Evolutionary conservation across 2,888 invertebrate species (phyloP), one percentile per base, ranked within the genome.

Genomic region (Chymomyza amoena): DNA sequence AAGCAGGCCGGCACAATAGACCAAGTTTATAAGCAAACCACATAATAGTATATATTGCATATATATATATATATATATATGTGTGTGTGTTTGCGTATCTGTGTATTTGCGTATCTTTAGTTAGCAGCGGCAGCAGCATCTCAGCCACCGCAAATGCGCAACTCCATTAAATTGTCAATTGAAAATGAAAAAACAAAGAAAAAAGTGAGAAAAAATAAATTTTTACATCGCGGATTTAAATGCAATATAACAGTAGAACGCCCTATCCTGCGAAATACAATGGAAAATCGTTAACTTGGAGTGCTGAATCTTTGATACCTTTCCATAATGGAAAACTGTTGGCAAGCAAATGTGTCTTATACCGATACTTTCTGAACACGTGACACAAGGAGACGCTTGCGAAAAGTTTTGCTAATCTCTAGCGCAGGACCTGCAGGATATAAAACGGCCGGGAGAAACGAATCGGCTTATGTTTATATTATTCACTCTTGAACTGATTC

Each of bases 81-180:
- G 39, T 45, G 10, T 13, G 39, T 45, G 39, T 45, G 39, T 45
- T 10, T 10, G 39, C 39, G 39, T 45, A 45, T 39, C 13, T 39
- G 6, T 39, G 39, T 39, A 9, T 45, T 2, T 10, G 39, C 39
- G 39, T 45, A 45, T 45, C 39, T 45, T 45, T 13, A 13, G 39
- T 45, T 45, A 45, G 39, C 77, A 71, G 75, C n/a, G n/a, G n/a
- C n/a, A n/a, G n/a, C 78, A 72, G 72, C 72, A 77, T 45, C 39
- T 45, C 39, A 13, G 39, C 39, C 13, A 45, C 45, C 61, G 18
- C 61, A 79, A 87, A 75, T 76, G 76, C 76, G 81, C 77, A 66
- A 76, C 80, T 83, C 87, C 79, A 84, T 84, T 84, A 84, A 84
- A 84, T 77, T 78, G 75, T 64, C 73, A 66, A 71, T 70, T 70